Percentiles rank a stretch among this genome's conserved stretches.
phyloP scores from a whole-genome alignment of 1,140 invertebrate genomes.

The Andricus grossulariae region DNA sequence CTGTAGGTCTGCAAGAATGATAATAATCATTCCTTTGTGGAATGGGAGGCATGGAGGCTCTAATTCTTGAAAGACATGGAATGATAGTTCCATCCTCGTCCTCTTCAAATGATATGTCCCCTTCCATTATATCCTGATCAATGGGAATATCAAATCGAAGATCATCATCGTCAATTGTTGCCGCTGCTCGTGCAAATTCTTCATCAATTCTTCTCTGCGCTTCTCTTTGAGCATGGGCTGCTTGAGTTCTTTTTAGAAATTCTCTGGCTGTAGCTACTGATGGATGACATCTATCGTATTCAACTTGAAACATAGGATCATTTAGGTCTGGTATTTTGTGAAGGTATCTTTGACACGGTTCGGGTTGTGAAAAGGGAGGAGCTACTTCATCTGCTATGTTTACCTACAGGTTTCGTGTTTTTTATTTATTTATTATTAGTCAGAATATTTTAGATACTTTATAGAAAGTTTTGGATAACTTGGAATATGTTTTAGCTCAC shows the following conservation, averaged over 20 bases:
- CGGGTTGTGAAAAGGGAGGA: background rate
- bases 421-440: constrained; percentile 3
- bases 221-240: constrained; percentile 32
- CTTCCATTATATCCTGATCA: constrained; percentile 46
- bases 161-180: constrained; percentile 26
- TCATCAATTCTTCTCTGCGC: constrained; percentile 36
- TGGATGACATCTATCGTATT: constrained; percentile 51
- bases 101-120: constrained; percentile 50
- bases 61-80: constrained; percentile 45
- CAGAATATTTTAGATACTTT: background rate
- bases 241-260: constrained; percentile 36
- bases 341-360: background rate
- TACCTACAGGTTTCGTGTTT: background rate
- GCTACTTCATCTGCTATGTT: background rate
- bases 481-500: constrained; percentile 39
- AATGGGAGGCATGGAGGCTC: constrained; percentile 35
- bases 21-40: background rate
- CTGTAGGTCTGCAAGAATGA: constrained; percentile 34
- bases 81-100: constrained; percentile 17
- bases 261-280: constrained; percentile 48
- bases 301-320: constrained; percentile 40
- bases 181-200: constrained; percentile 40
- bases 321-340: background rate
- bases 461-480: background rate
- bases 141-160: constrained; percentile 42